Percentiles rank a stretch among this genome's conserved stretches.
Evolutionary conservation across 2,888 invertebrate species (phyloP).

Genomic region (Alloplasta piceator): DNA sequence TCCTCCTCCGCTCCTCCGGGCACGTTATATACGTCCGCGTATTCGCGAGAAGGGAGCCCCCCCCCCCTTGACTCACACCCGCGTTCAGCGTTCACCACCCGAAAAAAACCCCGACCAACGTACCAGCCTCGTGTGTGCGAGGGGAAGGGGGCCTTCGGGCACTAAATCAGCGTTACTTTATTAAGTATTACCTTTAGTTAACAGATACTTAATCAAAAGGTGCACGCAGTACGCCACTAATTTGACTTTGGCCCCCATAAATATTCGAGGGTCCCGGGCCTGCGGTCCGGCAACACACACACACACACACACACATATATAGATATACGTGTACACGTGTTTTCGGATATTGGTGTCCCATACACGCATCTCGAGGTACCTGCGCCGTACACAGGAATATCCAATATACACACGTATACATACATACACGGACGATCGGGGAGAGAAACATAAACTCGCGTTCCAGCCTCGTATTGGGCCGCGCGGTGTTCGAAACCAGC

Average conservation of each 20-base stretch:
- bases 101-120: constrained; percentile 37
- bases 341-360: background rate
- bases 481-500: constrained; percentile 58
- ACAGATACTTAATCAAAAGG: constrained; percentile 84
- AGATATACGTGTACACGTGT: constrained; percentile 2
- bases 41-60: constrained; percentile 49
- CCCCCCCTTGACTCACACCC: constrained; percentile 56
- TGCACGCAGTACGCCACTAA: constrained; percentile 83
- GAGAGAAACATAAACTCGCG: constrained; percentile 38
- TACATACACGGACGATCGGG: constrained; percentile 8
- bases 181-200: constrained; percentile 84
- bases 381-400: constrained; percentile 7
- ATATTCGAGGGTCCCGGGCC: constrained; percentile 79
- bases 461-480: constrained; percentile 34
- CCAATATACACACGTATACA: constrained; percentile 29
- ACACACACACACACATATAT: constrained; percentile 47
- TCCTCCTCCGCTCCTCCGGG: constrained; percentile 24
- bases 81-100: constrained; percentile 48
- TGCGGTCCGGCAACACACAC: constrained; percentile 58
- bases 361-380: background rate
- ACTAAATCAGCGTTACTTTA: constrained; percentile 84
- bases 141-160: constrained; percentile 63
- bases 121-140: constrained; percentile 56
- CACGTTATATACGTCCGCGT: constrained; percentile 65
- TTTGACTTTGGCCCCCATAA: constrained; percentile 84